Evolutionary conservation across 1,140 invertebrate genomes (phyloP).

Genomic region (Diabrotica undecimpunctata): DNA sequence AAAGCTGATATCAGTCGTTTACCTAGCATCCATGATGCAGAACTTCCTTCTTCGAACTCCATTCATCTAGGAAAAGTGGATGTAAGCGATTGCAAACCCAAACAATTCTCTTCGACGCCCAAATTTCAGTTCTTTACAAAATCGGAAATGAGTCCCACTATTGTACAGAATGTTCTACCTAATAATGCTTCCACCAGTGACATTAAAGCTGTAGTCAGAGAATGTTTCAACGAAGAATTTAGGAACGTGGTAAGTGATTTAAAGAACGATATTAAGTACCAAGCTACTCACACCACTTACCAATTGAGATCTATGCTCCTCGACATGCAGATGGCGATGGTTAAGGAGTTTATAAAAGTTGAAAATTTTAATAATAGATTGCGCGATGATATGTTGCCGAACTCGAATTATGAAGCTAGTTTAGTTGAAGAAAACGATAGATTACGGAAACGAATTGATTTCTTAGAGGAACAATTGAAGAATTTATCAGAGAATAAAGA

Average conservation of each 20-base stretch:
- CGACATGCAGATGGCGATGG: slow-evolving; percentile 30
- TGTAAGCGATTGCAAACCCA: slow-evolving; percentile 4
- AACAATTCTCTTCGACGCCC: slow-evolving; percentile 7
- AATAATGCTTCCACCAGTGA: neutral
- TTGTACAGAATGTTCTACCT: neutral
- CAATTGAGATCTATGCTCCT: slow-evolving; percentile 27
- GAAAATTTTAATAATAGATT: slow-evolving; percentile 25
- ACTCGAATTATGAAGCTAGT: slow-evolving; percentile 17
- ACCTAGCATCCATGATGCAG: neutral
- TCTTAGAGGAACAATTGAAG: slow-evolving; percentile 24
- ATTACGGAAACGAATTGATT: slow-evolving; percentile 22
- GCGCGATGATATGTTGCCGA: slow-evolving; percentile 19
- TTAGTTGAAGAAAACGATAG: slow-evolving; percentile 28
- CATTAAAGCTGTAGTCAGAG: slow-evolving; percentile 12
- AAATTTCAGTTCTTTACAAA: neutral
- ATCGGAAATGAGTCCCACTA: neutral
- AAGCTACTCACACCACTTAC: slow-evolving; percentile 16
- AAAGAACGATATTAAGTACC: slow-evolving; percentile 22
- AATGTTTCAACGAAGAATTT: slow-evolving; percentile 21
- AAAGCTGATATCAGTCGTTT: neutral
- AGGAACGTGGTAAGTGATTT: slow-evolving; percentile 23
- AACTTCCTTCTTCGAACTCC: neutral
- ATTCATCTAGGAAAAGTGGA: neutral
- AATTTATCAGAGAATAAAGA: neutral
- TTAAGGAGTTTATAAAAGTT: slow-evolving; percentile 33